These are phyloP conservation scores for Brienomyrus brachyistius DNA, from an alignment of 2,113 vertebrate genomes.

Conservation along the genomic window DNA sequence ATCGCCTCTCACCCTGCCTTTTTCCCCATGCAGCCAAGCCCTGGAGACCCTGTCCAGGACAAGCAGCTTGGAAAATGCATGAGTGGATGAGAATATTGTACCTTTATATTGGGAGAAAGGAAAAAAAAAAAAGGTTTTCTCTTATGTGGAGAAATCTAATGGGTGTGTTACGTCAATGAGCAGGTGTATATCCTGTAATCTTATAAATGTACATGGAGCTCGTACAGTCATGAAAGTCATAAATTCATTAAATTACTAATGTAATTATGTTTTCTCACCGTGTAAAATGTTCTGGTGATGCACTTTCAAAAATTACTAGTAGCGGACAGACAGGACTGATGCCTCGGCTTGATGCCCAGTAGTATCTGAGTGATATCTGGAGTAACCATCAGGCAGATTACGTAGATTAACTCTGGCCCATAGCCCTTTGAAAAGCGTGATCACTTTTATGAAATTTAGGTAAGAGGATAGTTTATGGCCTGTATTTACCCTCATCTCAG, in stretches of 20 bases:
- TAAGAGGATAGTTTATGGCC: not conserved
- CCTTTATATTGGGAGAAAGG: not conserved
- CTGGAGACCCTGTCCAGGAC: not conserved
- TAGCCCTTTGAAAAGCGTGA: not conserved
- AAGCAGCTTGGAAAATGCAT: not conserved
- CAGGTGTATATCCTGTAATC: not conserved
- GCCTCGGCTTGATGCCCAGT: not conserved
- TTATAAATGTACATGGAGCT: not conserved
- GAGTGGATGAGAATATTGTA: not conserved
- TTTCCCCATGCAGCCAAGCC: not conserved
- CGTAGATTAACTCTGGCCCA: not conserved
- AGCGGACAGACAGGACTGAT: not conserved
- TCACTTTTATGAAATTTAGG: not conserved
- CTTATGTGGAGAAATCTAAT: not conserved
- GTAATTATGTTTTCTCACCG: not conserved
- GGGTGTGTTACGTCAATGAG: not conserved
- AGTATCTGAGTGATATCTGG: not conserved
- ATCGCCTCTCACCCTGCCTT: not conserved
- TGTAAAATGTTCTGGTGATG: not conserved
- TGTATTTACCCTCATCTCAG: not conserved
- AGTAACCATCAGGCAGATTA: not conserved
- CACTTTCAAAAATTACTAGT: not conserved
- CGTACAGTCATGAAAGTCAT: not conserved
- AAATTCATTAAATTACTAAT: not conserved
- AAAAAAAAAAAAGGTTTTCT: not conserved